Conservation (phyloP, 2,797 vertebrate species). For the Danio tinwini region DNA sequence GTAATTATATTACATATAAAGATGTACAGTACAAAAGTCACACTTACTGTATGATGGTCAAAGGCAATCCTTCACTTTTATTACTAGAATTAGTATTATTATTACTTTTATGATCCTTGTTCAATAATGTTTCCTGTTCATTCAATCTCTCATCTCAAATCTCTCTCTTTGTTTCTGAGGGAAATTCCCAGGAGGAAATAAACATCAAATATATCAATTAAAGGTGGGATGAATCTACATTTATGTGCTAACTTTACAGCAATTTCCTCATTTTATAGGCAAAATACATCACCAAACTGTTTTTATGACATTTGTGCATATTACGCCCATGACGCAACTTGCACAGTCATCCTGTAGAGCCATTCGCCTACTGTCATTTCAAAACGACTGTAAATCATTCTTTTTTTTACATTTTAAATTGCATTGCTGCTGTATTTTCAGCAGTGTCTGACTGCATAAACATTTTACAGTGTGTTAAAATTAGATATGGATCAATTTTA, state of each 20-base stretch:
- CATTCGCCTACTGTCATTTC: slow-evolving; percentile 9
- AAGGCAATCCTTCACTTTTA: no score
- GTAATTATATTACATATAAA: no score
- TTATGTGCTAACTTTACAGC: slow-evolving; percentile 7
- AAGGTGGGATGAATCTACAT: not conserved
- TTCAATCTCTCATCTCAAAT: not conserved
- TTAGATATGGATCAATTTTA: no score
- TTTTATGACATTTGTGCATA: slow-evolving; percentile 24
- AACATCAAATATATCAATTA: not conserved
- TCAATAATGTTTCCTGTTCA: not conserved
- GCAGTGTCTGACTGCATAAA: not conserved
- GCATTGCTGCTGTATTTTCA: not conserved
- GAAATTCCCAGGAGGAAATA: not conserved
- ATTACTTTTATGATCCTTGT: not conserved
- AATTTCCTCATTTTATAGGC: slow-evolving; percentile 34
- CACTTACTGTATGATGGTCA: no score
- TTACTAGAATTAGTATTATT: no score
- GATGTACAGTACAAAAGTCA: no score
- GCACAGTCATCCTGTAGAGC: slow-evolving; percentile 10
- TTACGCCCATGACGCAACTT: slow-evolving; percentile 14
- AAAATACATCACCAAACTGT: slow-evolving; percentile 15
- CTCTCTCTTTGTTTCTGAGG: not conserved
- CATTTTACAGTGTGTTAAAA: not conserved
- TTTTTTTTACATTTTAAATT: no score
- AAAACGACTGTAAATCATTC: not conserved